A percentile compares a stretch with the other conserved stretches of the same genome.
phyloP scores from a whole-genome alignment of 2,888 invertebrate species.

The Cerceris rybyensis region DNA sequence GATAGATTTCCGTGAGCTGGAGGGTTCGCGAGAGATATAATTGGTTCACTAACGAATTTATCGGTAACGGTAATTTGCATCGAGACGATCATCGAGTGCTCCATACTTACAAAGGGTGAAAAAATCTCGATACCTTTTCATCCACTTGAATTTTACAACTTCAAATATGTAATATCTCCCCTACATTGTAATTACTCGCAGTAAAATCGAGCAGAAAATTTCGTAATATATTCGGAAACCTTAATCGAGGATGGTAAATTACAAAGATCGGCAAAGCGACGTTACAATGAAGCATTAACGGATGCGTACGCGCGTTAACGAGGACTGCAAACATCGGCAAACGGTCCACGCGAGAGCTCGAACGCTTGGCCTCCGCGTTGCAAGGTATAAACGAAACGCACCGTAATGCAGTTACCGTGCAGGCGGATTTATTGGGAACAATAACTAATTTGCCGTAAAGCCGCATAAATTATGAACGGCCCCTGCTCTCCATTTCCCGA shows the following conservation, averaged over 20 bases:
- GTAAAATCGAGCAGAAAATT: not conserved
- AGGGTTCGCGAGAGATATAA: conserved; percentile 40
- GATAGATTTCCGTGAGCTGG: conserved; percentile 31
- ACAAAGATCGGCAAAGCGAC: conserved; percentile 36
- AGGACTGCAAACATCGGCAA: conserved; percentile 41
- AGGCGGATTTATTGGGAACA: conserved; percentile 59
- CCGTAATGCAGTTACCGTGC: conserved; percentile 33
- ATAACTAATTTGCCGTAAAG: conserved; percentile 63
- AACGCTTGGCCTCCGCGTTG: conserved; percentile 14
- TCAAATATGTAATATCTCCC: no score
- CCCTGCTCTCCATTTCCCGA: conserved; percentile 17
- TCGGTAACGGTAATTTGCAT: conserved; percentile 57
- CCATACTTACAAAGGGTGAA: not conserved
- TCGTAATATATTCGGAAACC: not conserved
- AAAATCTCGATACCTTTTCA: no score
- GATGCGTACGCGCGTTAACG: conserved; percentile 35
- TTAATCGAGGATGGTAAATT: not conserved
- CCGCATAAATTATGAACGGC: conserved; percentile 63
- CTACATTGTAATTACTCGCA: no score
- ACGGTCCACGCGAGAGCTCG: conserved; percentile 11
- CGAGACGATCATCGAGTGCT: conserved; percentile 27
- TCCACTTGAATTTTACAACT: no score
- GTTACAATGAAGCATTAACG: conserved; percentile 49
- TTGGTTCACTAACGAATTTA: conserved; percentile 59
- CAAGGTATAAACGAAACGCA: conserved; percentile 41